A percentile compares a stretch with the other conserved stretches of the same genome.
Conservation (phyloP, 2,797 vertebrate genomes). For the Acrocephalus scirpaceus region DNA sequence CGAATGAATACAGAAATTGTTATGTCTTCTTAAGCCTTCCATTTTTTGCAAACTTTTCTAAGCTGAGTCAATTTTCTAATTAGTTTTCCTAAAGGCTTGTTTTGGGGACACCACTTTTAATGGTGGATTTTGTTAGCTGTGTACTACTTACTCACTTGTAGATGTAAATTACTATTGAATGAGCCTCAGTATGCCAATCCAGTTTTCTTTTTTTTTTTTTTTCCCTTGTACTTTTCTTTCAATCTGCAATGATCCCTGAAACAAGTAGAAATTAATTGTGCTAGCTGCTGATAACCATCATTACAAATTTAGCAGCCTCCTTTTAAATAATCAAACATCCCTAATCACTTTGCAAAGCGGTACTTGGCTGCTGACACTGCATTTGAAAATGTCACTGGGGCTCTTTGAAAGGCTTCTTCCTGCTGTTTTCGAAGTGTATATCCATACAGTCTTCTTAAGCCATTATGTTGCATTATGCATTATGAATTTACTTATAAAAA, state of each 20-base stretch:
- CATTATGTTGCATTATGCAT: slow-evolving; percentile 39
- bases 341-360: slow-evolving; percentile 20
- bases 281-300: neutral
- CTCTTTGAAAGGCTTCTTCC: slow-evolving; percentile 27
- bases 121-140: neutral
- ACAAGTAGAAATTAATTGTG: slow-evolving; percentile 9
- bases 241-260: neutral
- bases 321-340: slow-evolving; percentile 46
- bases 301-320: slow-evolving; percentile 14
- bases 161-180: neutral
- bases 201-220: too few relatives aligned
- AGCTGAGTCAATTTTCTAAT: neutral
- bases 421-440: slow-evolving; percentile 30
- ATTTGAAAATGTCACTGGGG: slow-evolving; percentile 36
- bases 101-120: neutral
- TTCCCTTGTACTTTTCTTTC: neutral
- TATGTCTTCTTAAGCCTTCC: neutral
- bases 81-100: neutral
- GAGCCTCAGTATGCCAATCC: neutral
- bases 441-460: neutral
- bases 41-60: neutral
- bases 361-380: slow-evolving; percentile 13
- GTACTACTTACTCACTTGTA: neutral
- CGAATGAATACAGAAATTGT: neutral
- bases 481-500: slow-evolving; percentile 40